Evolutionary conservation across 2,113 vertebrate genomes (phyloP).

Genomic region (Sapayoa aenigma): DNA sequence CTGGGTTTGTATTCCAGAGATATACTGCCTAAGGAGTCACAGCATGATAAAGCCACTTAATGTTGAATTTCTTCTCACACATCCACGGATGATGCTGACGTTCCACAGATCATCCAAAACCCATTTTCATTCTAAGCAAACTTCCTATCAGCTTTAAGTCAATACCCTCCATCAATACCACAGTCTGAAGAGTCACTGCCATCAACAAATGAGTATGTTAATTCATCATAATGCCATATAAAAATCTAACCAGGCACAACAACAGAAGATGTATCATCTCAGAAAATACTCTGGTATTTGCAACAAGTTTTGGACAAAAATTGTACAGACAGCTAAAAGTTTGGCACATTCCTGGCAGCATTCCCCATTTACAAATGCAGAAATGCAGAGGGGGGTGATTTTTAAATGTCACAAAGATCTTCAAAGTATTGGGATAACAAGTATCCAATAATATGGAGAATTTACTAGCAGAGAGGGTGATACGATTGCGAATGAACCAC

Average conservation of each 20-base stretch:
- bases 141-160: background rate
- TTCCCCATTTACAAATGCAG: background rate
- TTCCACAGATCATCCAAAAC: background rate
- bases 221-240: background rate
- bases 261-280: background rate
- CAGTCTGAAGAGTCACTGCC: background rate
- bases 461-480: conserved; percentile 45
- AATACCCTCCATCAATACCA: background rate
- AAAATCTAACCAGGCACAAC: background rate
- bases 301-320: background rate
- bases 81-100: background rate
- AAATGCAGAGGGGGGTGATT: background rate
- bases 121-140: background rate
- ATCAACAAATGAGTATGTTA: background rate
- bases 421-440: conserved; percentile 33
- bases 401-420: background rate
- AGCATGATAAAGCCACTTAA: background rate
- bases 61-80: background rate
- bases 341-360: background rate
- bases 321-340: background rate
- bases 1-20: background rate
- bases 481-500: conserved; percentile 49
- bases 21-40: background rate
- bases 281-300: background rate
- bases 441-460: background rate